Conservation (phyloP, 2,797 vertebrate genomes). For the Malurus splendens region DNA sequence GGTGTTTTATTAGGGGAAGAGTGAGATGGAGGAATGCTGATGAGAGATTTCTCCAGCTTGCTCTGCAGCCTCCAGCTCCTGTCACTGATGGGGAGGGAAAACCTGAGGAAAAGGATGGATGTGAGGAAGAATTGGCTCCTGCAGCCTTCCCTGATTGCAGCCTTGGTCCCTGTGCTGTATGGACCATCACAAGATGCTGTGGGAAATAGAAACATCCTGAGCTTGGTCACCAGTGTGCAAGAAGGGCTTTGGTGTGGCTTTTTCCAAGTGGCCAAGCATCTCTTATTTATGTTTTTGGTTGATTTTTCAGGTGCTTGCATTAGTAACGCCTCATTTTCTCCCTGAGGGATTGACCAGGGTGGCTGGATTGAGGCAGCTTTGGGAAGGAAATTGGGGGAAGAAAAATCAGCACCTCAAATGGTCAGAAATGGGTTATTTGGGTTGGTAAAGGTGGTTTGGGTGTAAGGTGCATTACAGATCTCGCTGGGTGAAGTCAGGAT, state of each 20-base stretch:
- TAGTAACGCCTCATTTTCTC: rapidly evolving
- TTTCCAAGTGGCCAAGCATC: not conserved
- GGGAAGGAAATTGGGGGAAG: not conserved
- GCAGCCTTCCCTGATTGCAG: not conserved
- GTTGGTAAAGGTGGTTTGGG: not conserved
- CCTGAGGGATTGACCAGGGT: rapidly evolving
- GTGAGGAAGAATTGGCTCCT: not conserved
- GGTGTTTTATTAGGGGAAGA: not conserved
- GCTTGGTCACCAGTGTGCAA: not conserved
- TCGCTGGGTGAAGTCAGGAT: not conserved
- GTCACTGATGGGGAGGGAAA: rapidly evolving
- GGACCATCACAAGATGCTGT: rapidly evolving
- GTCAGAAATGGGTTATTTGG: not conserved
- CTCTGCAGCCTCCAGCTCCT: not conserved
- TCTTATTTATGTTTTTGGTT: not conserved
- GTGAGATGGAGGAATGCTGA: not conserved
- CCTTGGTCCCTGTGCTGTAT: rapidly evolving
- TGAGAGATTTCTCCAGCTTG: not conserved
- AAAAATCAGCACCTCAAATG: not conserved
- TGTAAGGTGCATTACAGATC: rapidly evolving
- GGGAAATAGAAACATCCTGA: not conserved
- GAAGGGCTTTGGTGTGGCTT: not conserved
- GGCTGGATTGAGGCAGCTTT: not conserved
- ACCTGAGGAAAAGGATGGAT: not conserved
- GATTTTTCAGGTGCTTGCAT: not conserved